These are phyloP conservation scores for Gymnosoma rotundatum DNA, from an alignment of 2,888 invertebrate species.

Conservation along the genomic window DNA sequence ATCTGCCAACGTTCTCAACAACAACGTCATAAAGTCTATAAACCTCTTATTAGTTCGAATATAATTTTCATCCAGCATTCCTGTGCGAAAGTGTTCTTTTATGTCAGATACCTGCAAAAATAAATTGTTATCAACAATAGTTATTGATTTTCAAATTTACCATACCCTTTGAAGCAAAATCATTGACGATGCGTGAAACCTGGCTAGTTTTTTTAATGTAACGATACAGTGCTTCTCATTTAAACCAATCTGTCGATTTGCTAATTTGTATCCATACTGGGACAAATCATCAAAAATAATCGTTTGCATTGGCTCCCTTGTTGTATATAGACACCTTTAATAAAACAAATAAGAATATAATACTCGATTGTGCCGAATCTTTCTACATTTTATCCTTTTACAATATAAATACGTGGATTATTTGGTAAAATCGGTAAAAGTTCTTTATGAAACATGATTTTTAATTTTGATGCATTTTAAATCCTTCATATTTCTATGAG, in stretches of 20 bases:
- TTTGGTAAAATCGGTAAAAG: too few relatives aligned
- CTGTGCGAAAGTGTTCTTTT: constrained; percentile 76
- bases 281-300: constrained; percentile 82
- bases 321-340: constrained; percentile 79
- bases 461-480: too few relatives aligned
- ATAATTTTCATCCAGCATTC: constrained; percentile 80
- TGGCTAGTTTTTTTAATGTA: constrained; percentile 83
- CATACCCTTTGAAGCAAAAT: constrained; percentile 83
- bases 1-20: constrained; percentile 78
- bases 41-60: constrained; percentile 78
- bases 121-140: not conserved
- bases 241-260: constrained; percentile 83
- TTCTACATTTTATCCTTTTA: too few relatives aligned
- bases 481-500: too few relatives aligned
- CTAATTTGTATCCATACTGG: constrained; percentile 83
- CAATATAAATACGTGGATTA: too few relatives aligned
- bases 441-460: too few relatives aligned
- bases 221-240: constrained; percentile 83
- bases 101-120: constrained; percentile 76
- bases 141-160: not conserved
- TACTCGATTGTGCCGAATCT: not conserved
- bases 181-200: constrained; percentile 84
- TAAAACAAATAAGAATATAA: not conserved
- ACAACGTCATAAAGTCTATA: constrained; percentile 77
- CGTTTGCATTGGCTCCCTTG: constrained; percentile 78